A percentile compares a stretch with the other conserved stretches of the same genome.
Evolutionary conservation across 1,140 invertebrate genomes (phyloP).

Genomic region (Coptotermes formosanus): DNA sequence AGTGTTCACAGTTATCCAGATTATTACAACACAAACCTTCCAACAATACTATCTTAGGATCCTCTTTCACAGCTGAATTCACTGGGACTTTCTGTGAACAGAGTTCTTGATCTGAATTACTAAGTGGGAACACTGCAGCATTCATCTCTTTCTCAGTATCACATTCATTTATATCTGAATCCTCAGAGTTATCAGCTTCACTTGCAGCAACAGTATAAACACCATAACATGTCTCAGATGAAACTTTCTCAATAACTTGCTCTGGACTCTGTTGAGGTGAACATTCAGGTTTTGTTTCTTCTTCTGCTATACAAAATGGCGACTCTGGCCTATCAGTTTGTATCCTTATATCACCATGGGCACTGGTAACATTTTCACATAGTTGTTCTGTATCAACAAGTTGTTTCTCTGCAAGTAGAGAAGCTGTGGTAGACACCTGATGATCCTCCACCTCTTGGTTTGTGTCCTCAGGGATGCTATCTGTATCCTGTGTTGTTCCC

Average conservation of each 20-base stretch:
- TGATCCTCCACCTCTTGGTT: neutral
- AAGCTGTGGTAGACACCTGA: neutral
- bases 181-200: neutral
- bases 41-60: neutral
- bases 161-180: neutral
- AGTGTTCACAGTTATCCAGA: neutral
- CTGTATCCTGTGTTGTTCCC: constrained; percentile 39
- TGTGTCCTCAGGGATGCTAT: neutral
- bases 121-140: neutral
- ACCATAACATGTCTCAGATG: neutral
- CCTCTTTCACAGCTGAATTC: neutral
- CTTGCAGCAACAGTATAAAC: neutral
- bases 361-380: neutral
- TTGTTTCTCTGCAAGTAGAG: neutral
- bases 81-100: neutral
- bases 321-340: neutral
- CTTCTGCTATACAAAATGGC: neutral
- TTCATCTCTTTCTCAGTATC: neutral
- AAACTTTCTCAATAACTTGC: neutral
- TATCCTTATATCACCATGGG: neutral
- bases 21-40: neutral
- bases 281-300: neutral
- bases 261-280: neutral
- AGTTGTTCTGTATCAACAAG: neutral
- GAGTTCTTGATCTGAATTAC: neutral